Evolutionary conservation across 2,888 invertebrate species (phyloP).

Genomic region (Asteroscopus sphinx): DNA sequence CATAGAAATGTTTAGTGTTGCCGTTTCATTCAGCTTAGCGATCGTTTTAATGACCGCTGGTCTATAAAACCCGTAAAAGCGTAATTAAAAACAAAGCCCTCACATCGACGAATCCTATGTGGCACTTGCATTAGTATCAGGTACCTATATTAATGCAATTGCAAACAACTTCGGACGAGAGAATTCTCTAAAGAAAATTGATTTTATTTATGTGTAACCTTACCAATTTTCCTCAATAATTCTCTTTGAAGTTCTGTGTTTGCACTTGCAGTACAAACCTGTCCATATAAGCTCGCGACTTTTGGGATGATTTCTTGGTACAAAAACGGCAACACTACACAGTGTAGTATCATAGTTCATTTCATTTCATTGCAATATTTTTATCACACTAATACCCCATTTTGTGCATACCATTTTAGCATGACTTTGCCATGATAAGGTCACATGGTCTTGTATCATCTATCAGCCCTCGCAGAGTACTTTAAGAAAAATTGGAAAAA

Average conservation of each 20-base stretch:
- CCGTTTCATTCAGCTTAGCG: conserved; percentile 17
- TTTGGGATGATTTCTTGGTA: too few species aligned
- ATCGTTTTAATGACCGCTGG: not conserved
- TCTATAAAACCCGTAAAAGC: not conserved
- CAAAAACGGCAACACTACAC: conserved; percentile 27
- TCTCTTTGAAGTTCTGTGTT: too few species aligned
- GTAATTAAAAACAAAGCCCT: not conserved
- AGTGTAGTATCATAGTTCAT: conserved; percentile 27
- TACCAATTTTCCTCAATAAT: too few species aligned
- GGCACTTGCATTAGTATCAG: too few species aligned
- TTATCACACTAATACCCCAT: conserved; percentile 14
- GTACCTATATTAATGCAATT: too few species aligned
- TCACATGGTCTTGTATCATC: conserved; percentile 1
- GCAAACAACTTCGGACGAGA: too few species aligned
- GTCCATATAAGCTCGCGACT: too few species aligned
- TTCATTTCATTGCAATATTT: conserved; percentile 43
- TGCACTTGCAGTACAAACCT: too few species aligned
- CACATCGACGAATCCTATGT: too few species aligned
- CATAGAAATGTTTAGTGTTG: conserved; percentile 32
- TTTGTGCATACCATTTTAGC: conserved; percentile 32
- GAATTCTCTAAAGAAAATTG: too few species aligned
- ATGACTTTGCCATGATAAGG: conserved; percentile 28
- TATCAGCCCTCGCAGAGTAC: conserved; percentile 6
- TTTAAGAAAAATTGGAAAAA: not conserved
- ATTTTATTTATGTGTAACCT: too few species aligned